Evolutionary conservation across 2,888 invertebrate species (phyloP).

Genomic region (Harpalus rubripes): DNA sequence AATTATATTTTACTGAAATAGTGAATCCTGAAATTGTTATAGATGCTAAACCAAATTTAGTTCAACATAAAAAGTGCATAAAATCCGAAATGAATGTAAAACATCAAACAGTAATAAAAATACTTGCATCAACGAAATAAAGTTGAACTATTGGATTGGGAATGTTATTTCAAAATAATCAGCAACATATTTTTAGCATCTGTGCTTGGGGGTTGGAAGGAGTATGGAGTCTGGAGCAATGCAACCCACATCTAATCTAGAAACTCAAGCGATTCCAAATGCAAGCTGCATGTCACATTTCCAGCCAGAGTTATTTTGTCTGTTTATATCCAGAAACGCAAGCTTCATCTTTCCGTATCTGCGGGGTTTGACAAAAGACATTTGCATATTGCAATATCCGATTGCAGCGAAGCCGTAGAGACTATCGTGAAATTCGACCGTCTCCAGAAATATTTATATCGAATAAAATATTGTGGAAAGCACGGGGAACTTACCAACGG

Average conservation of each 20-base stretch:
- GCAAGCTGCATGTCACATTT: slow-evolving; percentile 40
- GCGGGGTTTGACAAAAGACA: slow-evolving; percentile 61
- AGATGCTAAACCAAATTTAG: background rate
- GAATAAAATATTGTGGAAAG: slow-evolving; percentile 61
- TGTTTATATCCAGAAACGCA: slow-evolving; percentile 45
- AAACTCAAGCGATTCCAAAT: slow-evolving; percentile 38
- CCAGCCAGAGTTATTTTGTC: slow-evolving; percentile 45
- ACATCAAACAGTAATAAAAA: slow-evolving; percentile 3
- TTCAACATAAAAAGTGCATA: background rate
- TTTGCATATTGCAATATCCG: slow-evolving; percentile 66
- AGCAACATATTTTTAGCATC: slow-evolving; percentile 39
- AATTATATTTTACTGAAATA: background rate
- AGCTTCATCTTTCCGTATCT: slow-evolving; percentile 61
- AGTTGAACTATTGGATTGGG: slow-evolving; percentile 10
- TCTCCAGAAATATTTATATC: slow-evolving; percentile 61
- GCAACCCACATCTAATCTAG: background rate
- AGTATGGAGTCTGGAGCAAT: background rate
- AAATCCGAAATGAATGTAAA: background rate
- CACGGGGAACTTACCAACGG: slow-evolving; percentile 27
- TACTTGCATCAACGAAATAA: slow-evolving; percentile 4
- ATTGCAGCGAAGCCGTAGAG: slow-evolving; percentile 44
- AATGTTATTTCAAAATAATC: slow-evolving; percentile 43
- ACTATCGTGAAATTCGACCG: slow-evolving; percentile 60
- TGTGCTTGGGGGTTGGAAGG: background rate
- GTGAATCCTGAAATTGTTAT: background rate